Conservation (phyloP, 2,888 invertebrate species). For the Rhodophaea formosa region DNA sequence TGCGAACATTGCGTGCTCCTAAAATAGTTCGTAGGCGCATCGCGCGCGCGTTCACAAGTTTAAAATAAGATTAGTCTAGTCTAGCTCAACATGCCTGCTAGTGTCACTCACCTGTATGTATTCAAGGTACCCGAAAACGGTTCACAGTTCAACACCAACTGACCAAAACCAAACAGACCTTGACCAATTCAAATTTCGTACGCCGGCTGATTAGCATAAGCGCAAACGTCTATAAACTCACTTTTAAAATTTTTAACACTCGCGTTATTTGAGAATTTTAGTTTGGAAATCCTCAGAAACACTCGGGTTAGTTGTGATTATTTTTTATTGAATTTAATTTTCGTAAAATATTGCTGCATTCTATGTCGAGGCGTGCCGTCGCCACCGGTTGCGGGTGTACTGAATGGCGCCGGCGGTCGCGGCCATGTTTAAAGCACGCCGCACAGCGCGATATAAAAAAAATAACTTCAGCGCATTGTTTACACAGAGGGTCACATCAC, state of each 20-base stretch:
- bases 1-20: slow-evolving; percentile 63
- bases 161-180: slow-evolving; percentile 56
- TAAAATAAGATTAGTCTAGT: slow-evolving; percentile 60
- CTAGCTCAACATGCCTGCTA: slow-evolving; percentile 47
- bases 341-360: slow-evolving; percentile 38
- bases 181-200: slow-evolving; percentile 62
- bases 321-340: slow-evolving; percentile 37
- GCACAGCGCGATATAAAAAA: slow-evolving; percentile 60
- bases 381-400: slow-evolving; percentile 64
- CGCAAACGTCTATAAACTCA: slow-evolving; percentile 44
- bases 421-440: slow-evolving; percentile 71
- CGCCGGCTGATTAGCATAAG: slow-evolving; percentile 59
- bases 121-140: slow-evolving; percentile 42
- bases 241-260: slow-evolving; percentile 49
- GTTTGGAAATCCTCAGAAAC: slow-evolving; percentile 30
- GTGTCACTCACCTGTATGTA: slow-evolving; percentile 72
- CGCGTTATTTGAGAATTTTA: slow-evolving; percentile 30
- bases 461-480: slow-evolving; percentile 58
- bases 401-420: slow-evolving; percentile 54
- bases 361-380: slow-evolving; percentile 55
- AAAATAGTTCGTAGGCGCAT: slow-evolving; percentile 72
- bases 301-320: slow-evolving; percentile 34
- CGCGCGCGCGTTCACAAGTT: slow-evolving; percentile 55
- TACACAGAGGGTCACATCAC: slow-evolving; percentile 37
- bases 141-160: slow-evolving; percentile 53